Evolutionary conservation across 1,140 invertebrate species (phyloP).

Genomic region (Melipona quadrifasciata): DNA sequence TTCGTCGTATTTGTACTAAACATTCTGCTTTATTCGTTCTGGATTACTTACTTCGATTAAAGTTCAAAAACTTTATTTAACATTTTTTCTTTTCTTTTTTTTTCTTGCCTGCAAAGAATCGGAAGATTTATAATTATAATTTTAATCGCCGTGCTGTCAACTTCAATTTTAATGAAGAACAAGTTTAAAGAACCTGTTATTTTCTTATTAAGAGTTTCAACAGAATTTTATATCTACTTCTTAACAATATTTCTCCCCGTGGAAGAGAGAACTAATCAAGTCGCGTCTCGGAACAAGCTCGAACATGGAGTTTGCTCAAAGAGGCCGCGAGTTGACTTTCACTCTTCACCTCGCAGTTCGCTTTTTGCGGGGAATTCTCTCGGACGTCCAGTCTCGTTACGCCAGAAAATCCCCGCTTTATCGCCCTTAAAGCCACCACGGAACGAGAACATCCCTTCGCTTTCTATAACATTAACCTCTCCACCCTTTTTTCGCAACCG

Average conservation of each 20-base stretch:
- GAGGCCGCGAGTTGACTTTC: neutral
- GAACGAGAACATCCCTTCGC: neutral
- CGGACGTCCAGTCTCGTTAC: too few species aligned
- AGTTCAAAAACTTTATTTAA: too few species aligned
- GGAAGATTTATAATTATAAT: too few species aligned
- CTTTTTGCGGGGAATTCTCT: neutral
- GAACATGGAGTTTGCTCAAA: neutral
- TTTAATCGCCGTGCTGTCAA: too few species aligned
- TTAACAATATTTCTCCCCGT: too few species aligned
- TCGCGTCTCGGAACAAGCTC: neutral
- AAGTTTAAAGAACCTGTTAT: neutral
- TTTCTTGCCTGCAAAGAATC: too few species aligned
- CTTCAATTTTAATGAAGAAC: too few species aligned
- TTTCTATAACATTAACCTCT: neutral
- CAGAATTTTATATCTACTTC: neutral
- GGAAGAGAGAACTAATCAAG: neutral
- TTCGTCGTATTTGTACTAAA: too few species aligned
- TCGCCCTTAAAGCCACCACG: constrained; percentile 6
- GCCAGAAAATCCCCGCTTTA: constrained; percentile 16
- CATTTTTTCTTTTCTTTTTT: too few species aligned
- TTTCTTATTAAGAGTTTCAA: neutral
- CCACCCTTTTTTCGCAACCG: neutral
- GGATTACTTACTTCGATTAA: too few species aligned
- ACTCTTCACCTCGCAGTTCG: neutral
- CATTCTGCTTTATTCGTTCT: too few species aligned